Conservation (phyloP, 2,888 invertebrate species). For the Oscheius sp. region DNA sequence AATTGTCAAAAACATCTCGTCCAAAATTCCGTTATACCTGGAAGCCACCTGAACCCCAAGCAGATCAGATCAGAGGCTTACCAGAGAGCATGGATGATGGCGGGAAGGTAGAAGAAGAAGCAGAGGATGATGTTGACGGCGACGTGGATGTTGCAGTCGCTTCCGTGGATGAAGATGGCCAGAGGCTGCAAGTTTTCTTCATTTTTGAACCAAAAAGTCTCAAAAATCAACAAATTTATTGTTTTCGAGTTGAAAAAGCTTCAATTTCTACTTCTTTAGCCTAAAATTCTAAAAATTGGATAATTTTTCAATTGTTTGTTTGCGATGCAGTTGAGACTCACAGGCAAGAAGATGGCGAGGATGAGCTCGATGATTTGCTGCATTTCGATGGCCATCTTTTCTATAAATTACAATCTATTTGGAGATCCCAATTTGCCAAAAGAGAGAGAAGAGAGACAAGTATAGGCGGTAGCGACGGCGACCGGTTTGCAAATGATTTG, state of each 20-base stretch:
- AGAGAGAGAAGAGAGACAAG: background rate
- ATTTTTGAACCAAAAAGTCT: no score
- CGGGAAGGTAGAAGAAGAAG: slow-evolving; percentile 63
- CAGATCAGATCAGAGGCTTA: no score
- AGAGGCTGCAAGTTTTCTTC: slow-evolving; percentile 59
- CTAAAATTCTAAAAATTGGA: background rate
- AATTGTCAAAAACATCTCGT: no score
- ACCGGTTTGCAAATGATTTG: slow-evolving; percentile 10
- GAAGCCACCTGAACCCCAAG: no score
- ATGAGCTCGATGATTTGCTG: slow-evolving; percentile 68
- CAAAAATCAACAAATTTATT: no score
- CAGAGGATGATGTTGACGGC: slow-evolving; percentile 62
- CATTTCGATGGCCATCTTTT: slow-evolving; percentile 59
- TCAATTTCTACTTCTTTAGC: no score
- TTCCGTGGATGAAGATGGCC: slow-evolving; percentile 65
- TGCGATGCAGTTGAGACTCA: slow-evolving; percentile 31
- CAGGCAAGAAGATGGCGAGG: slow-evolving; percentile 66
- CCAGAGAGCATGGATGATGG: slow-evolving; percentile 64
- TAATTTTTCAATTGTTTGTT: background rate
- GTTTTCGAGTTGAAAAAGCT: no score
- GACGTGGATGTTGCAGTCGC: slow-evolving; percentile 64
- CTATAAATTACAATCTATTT: background rate
- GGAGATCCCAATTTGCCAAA: background rate
- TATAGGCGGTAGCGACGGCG: background rate
- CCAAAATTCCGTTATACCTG: no score